Conservation (phyloP, 2,888 invertebrate species). For the Sinohyriopsis cumingii region DNA sequence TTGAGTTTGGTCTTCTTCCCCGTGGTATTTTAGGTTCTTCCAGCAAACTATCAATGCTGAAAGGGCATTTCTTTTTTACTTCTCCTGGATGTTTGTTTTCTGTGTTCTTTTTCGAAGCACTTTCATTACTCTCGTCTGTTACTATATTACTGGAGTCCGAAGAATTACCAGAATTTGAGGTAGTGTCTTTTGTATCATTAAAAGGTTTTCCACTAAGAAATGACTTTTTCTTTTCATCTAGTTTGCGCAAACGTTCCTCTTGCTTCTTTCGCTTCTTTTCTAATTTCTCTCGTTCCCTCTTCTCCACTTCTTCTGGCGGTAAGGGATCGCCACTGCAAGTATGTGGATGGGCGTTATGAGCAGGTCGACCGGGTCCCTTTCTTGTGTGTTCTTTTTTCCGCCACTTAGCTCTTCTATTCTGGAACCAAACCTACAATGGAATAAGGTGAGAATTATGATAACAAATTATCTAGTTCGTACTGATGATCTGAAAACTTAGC, state of each 20-base stretch:
- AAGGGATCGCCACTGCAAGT: conserved; percentile 98
- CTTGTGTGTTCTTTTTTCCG: conserved; percentile 99
- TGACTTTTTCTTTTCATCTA: conserved; percentile 46
- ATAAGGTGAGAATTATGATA: conserved; percentile 8
- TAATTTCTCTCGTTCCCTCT: conserved; percentile 67
- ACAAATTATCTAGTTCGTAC: no score
- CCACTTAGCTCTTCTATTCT: conserved; percentile 99
- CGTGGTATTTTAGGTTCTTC: conserved; percentile 72
- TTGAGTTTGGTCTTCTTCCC: conserved; percentile 73
- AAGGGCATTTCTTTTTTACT: conserved; percentile 48
- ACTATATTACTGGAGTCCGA: conserved; percentile 2
- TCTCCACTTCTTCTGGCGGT: conserved; percentile 80
- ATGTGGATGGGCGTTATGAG: conserved; percentile 98
- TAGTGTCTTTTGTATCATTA: no score
- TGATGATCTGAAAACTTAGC: no score
- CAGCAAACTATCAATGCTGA: conserved; percentile 73
- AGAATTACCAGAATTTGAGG: no score
- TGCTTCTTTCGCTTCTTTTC: conserved; percentile 86
- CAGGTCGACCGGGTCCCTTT: conserved; percentile 97
- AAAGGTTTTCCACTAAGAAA: conserved; percentile 1
- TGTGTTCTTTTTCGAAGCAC: background rate
- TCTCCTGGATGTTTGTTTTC: background rate
- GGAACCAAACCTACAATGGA: conserved; percentile 95
- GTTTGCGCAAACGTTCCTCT: conserved; percentile 81
- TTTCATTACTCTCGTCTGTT: background rate